Evolutionary conservation across 2,113 vertebrate genomes (phyloP), one percentile per base, ranked within the genome.

Genomic region (Loxodonta africana): DNA sequence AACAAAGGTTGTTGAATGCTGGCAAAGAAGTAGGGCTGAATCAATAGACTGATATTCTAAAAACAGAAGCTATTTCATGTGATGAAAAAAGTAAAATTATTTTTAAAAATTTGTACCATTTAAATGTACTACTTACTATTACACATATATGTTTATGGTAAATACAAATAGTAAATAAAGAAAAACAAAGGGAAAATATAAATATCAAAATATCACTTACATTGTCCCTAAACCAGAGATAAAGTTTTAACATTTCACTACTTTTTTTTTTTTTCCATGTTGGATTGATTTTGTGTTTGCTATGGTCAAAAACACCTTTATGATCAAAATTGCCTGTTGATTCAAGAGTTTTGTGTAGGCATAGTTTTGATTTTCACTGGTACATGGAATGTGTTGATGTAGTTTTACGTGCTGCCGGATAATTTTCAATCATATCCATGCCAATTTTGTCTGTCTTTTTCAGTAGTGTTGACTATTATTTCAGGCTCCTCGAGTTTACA

Each of bases 281-380:
- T 51, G 10, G 60, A 73, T 85, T 95, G 33, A 44, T 37, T 91
- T 76, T 65, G n/a, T 90, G 30, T 65, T 95, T 92, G 26, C 33
- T 71, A 5, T 78, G 71, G 9, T 28, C 46, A 41, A 14, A 41
- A 88, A 74, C 90, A 83, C 0, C 18, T 87, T 92, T 87, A n/a
- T 53, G 71, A 30, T 88, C 83, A 93, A 91, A 88, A 93, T 23
- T 62, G 6, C 46, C 46, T 15, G 73, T 17, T 44, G 71, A 67
- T 71, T 77, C 25, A 65, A 76, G 83, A 81, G 23, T 73, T 62
- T 51, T 48, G 46, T 73, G 8, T 44, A 25, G 53, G 41, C 28
- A 74, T n/a, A 37, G 33, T 71, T 91, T 94, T 67, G 71, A 48
- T 92, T 96, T 71, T 96, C 46, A 97, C 63, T 63, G 28, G 26